Evolutionary conservation across 2,888 invertebrate species (phyloP).

Genomic region (Dryococelus australis): DNA sequence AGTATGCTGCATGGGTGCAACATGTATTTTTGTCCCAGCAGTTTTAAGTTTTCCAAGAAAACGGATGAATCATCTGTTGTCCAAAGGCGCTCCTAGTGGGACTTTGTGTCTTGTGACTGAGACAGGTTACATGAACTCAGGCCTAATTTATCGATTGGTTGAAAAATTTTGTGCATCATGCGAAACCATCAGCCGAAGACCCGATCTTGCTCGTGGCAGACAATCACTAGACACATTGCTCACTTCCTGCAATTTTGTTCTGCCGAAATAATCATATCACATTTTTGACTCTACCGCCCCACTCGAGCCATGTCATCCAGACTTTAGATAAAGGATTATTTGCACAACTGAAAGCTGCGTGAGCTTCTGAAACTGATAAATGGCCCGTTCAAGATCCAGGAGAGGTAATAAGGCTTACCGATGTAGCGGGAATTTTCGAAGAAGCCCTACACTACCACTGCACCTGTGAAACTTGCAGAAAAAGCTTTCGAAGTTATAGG

Average conservation of each 20-base stretch:
- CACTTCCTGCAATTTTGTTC: too few species aligned
- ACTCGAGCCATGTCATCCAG: too few species aligned
- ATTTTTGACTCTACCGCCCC: too few species aligned
- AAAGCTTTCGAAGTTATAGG: too few species aligned
- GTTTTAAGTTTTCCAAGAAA: constrained; percentile 45
- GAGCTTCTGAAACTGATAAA: too few species aligned
- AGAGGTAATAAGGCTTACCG: background rate
- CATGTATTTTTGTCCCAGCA: constrained; percentile 43
- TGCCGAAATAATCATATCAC: too few species aligned
- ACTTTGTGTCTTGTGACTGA: constrained; percentile 44
- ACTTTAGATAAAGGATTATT: too few species aligned
- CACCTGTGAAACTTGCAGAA: too few species aligned
- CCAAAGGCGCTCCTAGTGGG: constrained; percentile 41
- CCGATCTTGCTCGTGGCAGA: constrained; percentile 45
- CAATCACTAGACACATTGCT: too few species aligned
- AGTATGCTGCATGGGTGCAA: constrained; percentile 46
- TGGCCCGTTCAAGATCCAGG: background rate
- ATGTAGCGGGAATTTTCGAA: background rate
- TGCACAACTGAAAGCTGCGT: too few species aligned
- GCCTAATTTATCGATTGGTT: constrained; percentile 44
- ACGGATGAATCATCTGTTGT: constrained; percentile 41
- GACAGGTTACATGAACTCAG: constrained; percentile 43
- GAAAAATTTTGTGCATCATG: constrained; percentile 43
- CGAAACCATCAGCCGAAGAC: constrained; percentile 41
- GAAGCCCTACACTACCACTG: too few species aligned